Conservation (phyloP, 2,888 invertebrate species). For the Cerastoderma edule region DNA sequence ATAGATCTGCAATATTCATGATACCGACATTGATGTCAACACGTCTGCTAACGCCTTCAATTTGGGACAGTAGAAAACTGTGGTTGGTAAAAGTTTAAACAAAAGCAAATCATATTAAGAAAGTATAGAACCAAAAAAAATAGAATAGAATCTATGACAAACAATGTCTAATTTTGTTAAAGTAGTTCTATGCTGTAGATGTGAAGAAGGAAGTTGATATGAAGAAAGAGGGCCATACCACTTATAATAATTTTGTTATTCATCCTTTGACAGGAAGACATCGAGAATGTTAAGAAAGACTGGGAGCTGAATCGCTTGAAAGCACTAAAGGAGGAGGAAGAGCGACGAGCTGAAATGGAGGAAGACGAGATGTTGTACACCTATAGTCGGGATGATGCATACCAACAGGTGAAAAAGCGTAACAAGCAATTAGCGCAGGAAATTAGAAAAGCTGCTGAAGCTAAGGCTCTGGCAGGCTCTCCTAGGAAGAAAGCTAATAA, state of each 20-base stretch:
- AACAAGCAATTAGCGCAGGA: slow-evolving; percentile 56
- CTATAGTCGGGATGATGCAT: slow-evolving; percentile 90
- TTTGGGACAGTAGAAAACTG: too few relatives aligned
- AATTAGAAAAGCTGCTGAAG: slow-evolving; percentile 45
- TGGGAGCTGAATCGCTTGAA: slow-evolving; percentile 92
- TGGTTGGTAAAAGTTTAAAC: too few relatives aligned
- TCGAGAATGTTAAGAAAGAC: slow-evolving; percentile 89
- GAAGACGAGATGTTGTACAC: slow-evolving; percentile 88
- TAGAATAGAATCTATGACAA: too few relatives aligned
- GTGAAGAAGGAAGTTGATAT: background rate
- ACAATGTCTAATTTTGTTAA: too few relatives aligned
- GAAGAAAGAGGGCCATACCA: background rate
- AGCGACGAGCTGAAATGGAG: slow-evolving; percentile 82
- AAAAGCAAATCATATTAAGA: too few relatives aligned
- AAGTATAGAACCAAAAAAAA: too few relatives aligned
- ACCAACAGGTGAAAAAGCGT: slow-evolving; percentile 90
- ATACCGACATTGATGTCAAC: too few relatives aligned
- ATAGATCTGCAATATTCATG: too few relatives aligned
- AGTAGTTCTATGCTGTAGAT: too few relatives aligned
- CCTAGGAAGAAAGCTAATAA: slow-evolving; percentile 36
- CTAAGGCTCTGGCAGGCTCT: slow-evolving; percentile 37
- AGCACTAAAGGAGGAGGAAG: slow-evolving; percentile 85
- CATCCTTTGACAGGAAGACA: slow-evolving; percentile 86
- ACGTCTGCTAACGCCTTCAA: too few relatives aligned
- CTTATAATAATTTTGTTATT: background rate